phyloP scores from a whole-genome alignment of 30 jellyfish, hydroid and myxozoan genomes.

The Pseudorhiza aurosa region DNA sequence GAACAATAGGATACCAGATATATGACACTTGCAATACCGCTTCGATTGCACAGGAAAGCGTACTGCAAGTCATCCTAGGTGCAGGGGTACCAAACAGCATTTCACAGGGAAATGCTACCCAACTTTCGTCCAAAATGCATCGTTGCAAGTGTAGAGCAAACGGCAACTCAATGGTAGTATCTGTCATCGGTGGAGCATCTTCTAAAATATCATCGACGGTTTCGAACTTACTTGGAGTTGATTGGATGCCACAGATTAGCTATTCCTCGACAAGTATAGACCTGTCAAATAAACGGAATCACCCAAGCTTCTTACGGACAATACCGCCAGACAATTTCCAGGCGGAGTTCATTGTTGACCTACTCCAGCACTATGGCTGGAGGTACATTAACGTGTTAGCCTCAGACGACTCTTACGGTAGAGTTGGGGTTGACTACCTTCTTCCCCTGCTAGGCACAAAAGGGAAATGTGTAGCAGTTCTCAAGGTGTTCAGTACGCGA shows the following conservation, averaged over 20 bases:
- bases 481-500: constrained; percentile 7
- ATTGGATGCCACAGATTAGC: constrained; percentile 76
- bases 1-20: constrained; percentile 58
- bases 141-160: constrained; percentile 15
- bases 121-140: neutral
- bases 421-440: constrained; percentile 69
- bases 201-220: constrained; percentile 62
- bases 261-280: constrained; percentile 87
- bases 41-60: constrained; percentile 72
- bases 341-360: constrained; percentile 71
- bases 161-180: constrained; percentile 16
- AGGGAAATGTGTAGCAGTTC: constrained; percentile 64
- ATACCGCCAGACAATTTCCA: constrained; percentile 89
- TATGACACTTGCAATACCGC: constrained; percentile 72
- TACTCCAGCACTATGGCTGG: constrained; percentile 78
- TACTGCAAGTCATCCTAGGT: constrained; percentile 50
- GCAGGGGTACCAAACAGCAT: neutral
- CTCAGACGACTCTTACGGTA: constrained; percentile 89
- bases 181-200: constrained; percentile 92
- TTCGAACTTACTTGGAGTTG: constrained; percentile 61
- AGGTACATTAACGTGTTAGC: constrained; percentile 76
- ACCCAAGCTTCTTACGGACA: constrained; percentile 89
- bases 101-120: neutral
- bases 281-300: constrained; percentile 30
- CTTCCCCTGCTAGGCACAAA: constrained; percentile 28